Conservation (phyloP, 37 sponge, comb jelly and placozoan species). For the Crambe crambe region DNA sequence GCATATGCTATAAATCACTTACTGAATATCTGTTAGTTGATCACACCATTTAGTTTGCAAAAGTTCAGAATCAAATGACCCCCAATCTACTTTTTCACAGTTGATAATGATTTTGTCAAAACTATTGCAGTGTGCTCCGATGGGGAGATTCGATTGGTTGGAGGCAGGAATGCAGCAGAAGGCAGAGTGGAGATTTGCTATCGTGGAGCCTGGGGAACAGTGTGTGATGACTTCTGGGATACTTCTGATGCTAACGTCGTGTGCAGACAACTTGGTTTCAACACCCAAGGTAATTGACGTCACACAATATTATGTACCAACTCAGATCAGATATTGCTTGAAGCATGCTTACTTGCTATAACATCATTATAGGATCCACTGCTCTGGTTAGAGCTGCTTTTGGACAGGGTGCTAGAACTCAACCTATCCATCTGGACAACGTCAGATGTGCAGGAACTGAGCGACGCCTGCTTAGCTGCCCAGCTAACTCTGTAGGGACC, state of each 20-base stretch:
- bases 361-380: background rate
- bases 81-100: no score
- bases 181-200: background rate
- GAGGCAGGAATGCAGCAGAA: background rate
- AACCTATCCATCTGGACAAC: conserved; percentile 13
- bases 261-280: background rate
- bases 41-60: no score
- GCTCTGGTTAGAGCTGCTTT: background rate
- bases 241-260: background rate
- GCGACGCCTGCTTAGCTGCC: conserved; percentile 17
- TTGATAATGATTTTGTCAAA: no score
- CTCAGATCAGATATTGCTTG: background rate
- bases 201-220: background rate
- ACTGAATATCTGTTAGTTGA: no score
- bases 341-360: background rate
- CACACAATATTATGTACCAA: background rate
- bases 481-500: background rate
- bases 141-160: background rate
- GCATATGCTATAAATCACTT: no score
- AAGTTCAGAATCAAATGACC: no score
- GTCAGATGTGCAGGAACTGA: conserved; percentile 43
- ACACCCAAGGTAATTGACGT: background rate
- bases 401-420: conserved; percentile 19
- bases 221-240: background rate
- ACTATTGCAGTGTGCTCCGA: background rate